These are phyloP conservation scores for Scaptodrosophila latifasciaeformis DNA, from an alignment of 2,888 invertebrate genomes.

Conservation along the genomic window DNA sequence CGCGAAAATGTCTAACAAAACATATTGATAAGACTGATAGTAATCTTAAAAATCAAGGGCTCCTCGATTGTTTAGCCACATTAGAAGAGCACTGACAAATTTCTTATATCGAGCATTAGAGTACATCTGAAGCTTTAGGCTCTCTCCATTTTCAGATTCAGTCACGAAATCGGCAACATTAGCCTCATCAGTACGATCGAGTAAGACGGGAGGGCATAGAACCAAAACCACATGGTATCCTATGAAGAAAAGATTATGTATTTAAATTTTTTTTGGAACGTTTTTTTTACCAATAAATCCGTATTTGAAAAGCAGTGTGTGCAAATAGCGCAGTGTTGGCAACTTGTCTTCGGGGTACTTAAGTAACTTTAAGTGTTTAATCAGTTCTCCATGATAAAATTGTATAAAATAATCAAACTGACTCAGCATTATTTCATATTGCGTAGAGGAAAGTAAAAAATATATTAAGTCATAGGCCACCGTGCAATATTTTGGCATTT, in stretches of 20 bases:
- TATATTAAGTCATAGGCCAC: slow-evolving; percentile 61
- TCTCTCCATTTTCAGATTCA: slow-evolving; percentile 30
- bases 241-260: slow-evolving; percentile 19
- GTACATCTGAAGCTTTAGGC: slow-evolving; percentile 40
- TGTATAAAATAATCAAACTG: slow-evolving; percentile 66
- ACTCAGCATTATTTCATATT: slow-evolving; percentile 49
- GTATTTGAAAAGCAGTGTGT: slow-evolving; percentile 49
- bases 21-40: too few relatives aligned
- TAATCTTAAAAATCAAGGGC: slow-evolving; percentile 34
- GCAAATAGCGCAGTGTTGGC: slow-evolving; percentile 52
- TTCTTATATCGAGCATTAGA: slow-evolving; percentile 50
- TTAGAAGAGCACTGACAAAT: slow-evolving; percentile 51
- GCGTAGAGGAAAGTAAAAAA: slow-evolving; percentile 59
- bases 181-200: slow-evolving; percentile 38
- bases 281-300: slow-evolving; percentile 56
- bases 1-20: too few relatives aligned
- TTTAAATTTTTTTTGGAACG: not conserved
- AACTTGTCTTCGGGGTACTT: slow-evolving; percentile 48
- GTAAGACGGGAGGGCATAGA: slow-evolving; percentile 32
- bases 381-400: slow-evolving; percentile 57
- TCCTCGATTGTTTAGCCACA: slow-evolving; percentile 62
- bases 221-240: slow-evolving; percentile 23
- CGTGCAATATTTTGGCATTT: slow-evolving; percentile 52
- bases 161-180: slow-evolving; percentile 40
- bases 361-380: slow-evolving; percentile 47